Evolutionary conservation across 2,113 vertebrate species (phyloP).

Genomic region (Syngnathus floridae): DNA sequence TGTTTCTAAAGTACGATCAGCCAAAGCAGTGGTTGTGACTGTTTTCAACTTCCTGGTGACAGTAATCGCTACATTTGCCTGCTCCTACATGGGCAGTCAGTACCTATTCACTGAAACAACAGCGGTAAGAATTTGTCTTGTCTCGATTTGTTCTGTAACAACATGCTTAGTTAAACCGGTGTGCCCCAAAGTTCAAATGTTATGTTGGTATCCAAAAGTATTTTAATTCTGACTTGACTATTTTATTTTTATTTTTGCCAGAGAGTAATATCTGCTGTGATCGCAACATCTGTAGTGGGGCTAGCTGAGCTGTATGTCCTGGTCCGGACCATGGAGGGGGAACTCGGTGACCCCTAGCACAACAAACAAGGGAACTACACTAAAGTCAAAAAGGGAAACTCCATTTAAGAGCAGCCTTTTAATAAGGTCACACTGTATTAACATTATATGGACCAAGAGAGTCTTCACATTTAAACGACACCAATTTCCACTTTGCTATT

Average conservation of each 20-base stretch:
- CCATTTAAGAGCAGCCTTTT: background rate
- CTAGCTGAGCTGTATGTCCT: slow-evolving; percentile 91
- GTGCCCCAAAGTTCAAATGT: background rate
- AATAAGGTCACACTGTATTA: background rate
- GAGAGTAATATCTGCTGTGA: slow-evolving; percentile 83
- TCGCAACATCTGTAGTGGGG: slow-evolving; percentile 89
- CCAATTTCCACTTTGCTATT: no score
- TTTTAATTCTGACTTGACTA: background rate
- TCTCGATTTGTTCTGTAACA: background rate
- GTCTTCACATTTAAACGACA: background rate
- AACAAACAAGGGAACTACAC: slow-evolving; percentile 2
- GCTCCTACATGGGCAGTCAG: slow-evolving; percentile 90
- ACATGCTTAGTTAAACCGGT: background rate
- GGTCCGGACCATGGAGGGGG: slow-evolving; percentile 90
- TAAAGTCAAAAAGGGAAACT: background rate
- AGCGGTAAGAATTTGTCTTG: slow-evolving; percentile 68
- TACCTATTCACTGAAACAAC: slow-evolving; percentile 84
- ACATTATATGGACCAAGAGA: background rate
- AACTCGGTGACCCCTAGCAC: slow-evolving; percentile 79
- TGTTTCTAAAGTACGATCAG: slow-evolving; percentile 76
- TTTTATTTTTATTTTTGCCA: slow-evolving; percentile 31
- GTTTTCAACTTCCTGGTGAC: slow-evolving; percentile 95
- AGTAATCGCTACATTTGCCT: slow-evolving; percentile 82
- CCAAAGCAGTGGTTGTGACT: slow-evolving; percentile 81
- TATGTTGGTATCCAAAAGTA: background rate